Evolutionary conservation across 2,888 invertebrate genomes (phyloP), one percentile per base, ranked within the genome.

Genomic region (Leptopilina syphax): DNA sequence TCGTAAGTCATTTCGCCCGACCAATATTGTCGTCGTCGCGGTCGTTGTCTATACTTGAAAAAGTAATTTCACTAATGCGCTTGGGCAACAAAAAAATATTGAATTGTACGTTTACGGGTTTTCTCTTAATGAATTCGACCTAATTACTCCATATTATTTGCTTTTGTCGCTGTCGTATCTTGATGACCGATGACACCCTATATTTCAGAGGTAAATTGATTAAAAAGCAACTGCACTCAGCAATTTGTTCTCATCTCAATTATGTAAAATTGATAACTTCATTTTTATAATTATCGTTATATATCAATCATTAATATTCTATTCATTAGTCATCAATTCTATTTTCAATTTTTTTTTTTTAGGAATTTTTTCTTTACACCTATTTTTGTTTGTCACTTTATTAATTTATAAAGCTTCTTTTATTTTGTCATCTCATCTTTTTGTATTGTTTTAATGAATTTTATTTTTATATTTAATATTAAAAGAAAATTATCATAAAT

Each of bases 21-120:
- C 44, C 44, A 44, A 44, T 44, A 44, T 44, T 44, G 44, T 44
- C 44, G 34, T 34, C 44, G 8, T 44, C 44, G 8, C 44, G 8
- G 34, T 34, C 34, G 34, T 82, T 82, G 84, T 84, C 85, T 84
- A 84, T 82, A 85, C 84, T 80, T 81, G 85, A 83, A 83, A 83
- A 83, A 82, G 84, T 81, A 86, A 86, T 85, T 86, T 10, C 84
- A 85, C 84, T 86, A 85, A 86, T 85, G 85, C 79, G 80, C 68
- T 65, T 77, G 81, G 9, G 9, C 3, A 2, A 50, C 9, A 50
- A 50, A 50, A 12, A 83, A 84, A 83, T 83, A 84, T 84, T 76
- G 80, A 82, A 80, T 79, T 44, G 78, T 77, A 81, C 80, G 80
- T 80, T 81, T 80, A 57, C 80, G 34, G 65, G 9, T 50, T 50